These are phyloP conservation scores for Grallaria varia DNA, from an alignment of 2,113 vertebrate species.

Conservation along the genomic window DNA sequence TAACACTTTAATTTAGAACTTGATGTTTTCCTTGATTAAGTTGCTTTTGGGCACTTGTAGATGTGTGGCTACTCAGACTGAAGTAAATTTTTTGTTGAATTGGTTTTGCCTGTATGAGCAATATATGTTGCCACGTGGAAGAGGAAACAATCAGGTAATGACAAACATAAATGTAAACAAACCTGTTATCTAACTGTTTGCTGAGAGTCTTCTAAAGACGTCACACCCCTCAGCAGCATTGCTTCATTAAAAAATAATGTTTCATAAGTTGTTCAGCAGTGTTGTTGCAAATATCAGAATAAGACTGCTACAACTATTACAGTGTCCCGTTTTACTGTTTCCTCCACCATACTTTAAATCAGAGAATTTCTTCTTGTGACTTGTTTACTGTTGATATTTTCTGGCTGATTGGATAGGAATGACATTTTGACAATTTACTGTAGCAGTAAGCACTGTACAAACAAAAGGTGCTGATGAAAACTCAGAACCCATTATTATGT, in stretches of 20 bases:
- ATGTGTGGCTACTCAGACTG: not conserved
- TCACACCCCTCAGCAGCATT: not conserved
- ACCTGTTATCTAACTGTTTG: conserved; percentile 2
- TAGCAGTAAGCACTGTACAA: conserved; percentile 86
- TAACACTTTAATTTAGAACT: not conserved
- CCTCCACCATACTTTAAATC: conserved; percentile 73
- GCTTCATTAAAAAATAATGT: conserved; percentile 68
- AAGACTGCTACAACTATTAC: not conserved
- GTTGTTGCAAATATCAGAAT: conserved; percentile 46
- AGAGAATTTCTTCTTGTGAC: conserved; percentile 79
- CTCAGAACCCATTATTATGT: conserved; percentile 93
- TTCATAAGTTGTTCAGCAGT: conserved; percentile 7
- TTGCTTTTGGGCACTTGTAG: not conserved
- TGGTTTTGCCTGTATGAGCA: not conserved
- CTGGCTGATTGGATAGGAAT: conserved; percentile 87
- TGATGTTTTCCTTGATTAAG: not conserved
- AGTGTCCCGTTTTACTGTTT: conserved; percentile 43
- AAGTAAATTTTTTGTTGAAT: not conserved
- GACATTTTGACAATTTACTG: conserved; percentile 93
- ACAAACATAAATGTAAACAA: not conserved
- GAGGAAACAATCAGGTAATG: not conserved
- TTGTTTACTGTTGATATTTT: conserved; percentile 87
- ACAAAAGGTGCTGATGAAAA: conserved; percentile 94
- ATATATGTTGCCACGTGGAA: not conserved
- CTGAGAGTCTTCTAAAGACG: conserved; percentile 12